Evolutionary conservation across 1,140 invertebrate species (phyloP).

Genomic region (Gonioctena quinquepunctata): DNA sequence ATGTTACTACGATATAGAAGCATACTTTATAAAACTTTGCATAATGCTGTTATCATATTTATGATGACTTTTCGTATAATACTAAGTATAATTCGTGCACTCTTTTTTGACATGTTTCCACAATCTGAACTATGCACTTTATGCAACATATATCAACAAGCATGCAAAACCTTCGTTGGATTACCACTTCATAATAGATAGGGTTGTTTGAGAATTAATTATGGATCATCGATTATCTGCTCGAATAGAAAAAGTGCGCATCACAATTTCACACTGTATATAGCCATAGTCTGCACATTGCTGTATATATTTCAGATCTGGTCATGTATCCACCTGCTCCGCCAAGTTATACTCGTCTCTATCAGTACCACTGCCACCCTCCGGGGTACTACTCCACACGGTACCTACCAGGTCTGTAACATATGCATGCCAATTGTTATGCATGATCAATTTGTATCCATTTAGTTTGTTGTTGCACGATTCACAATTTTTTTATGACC

Average conservation of each 20-base stretch:
- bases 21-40: too few species aligned
- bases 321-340: slow-evolving; percentile 57
- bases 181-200: too few species aligned
- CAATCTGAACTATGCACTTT: too few species aligned
- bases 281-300: slow-evolving; percentile 40
- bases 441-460: slow-evolving; percentile 19
- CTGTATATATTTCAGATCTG: slow-evolving; percentile 56
- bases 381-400: slow-evolving; percentile 50
- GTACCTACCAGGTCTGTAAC: slow-evolving; percentile 48
- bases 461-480: background rate
- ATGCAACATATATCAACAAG: too few species aligned
- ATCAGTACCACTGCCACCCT: slow-evolving; percentile 58
- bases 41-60: too few species aligned
- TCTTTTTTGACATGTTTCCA: too few species aligned
- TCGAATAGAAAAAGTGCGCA: background rate
- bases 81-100: too few species aligned
- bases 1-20: too few species aligned
- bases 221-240: background rate
- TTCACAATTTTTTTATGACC: too few species aligned
- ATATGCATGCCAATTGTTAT: slow-evolving; percentile 35
- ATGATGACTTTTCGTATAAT: too few species aligned
- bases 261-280: background rate
- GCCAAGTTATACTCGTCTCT: slow-evolving; percentile 61
- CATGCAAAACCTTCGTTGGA: too few species aligned
- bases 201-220: too few species aligned